Evolutionary conservation across 1,140 invertebrate species (phyloP).

Genomic region (Lanistes nyassanus): DNA sequence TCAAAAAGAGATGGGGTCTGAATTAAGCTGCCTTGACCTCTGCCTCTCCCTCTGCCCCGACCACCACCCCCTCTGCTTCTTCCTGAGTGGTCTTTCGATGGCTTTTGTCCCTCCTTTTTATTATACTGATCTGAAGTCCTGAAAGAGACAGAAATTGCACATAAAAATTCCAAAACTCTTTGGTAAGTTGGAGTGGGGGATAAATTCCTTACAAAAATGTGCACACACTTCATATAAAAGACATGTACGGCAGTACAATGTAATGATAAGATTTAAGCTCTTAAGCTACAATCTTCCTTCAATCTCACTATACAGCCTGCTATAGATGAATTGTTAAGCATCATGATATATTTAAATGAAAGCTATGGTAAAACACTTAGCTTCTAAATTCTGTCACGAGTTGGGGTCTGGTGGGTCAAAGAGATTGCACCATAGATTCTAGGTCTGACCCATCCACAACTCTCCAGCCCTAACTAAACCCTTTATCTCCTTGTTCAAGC

Average conservation of each 20-base stretch:
- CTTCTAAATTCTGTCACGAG: conserved; percentile 9
- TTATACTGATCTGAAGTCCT: background rate
- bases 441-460: no score
- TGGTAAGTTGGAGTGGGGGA: no score
- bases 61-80: conserved; percentile 32
- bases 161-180: no score
- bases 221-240: conserved; percentile 1
- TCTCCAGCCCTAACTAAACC: background rate
- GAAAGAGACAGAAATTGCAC: no score
- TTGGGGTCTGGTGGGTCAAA: no score
- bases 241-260: background rate
- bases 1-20: conserved; percentile 61
- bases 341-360: no score
- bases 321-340: no score
- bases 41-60: conserved; percentile 48
- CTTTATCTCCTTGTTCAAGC: no score
- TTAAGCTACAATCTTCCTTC: no score
- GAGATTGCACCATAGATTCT: no score
- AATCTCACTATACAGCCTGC: no score
- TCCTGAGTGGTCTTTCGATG: conserved; percentile 4
- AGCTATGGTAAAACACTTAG: background rate
- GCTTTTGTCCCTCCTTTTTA: conserved; percentile 6
- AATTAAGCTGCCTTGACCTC: conserved; percentile 47
- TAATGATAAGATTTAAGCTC: background rate
- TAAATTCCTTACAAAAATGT: no score